Conservation (phyloP, 2,888 invertebrate genomes). For the Limnephilus lunatus region DNA sequence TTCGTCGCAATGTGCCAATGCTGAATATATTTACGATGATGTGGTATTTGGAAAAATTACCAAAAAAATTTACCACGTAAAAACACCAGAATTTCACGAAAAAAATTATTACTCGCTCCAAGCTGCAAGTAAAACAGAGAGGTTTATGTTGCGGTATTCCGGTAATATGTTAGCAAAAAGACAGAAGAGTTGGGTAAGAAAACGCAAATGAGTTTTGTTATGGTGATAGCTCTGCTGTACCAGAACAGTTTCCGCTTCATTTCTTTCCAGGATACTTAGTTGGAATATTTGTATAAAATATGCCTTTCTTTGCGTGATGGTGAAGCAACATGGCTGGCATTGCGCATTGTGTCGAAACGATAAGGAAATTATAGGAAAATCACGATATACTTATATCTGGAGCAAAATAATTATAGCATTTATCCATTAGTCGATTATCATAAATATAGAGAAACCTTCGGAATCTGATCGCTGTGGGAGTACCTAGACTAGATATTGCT, state of each 20-base stretch:
- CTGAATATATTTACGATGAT: too few relatives aligned
- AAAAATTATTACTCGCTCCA: neutral
- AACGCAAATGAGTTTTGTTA: neutral
- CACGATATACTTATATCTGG: constrained; percentile 22
- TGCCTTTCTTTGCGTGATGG: neutral
- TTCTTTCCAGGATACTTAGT: constrained; percentile 11
- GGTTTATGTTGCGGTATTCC: neutral
- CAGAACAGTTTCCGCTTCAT: constrained; percentile 23
- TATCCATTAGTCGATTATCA: neutral
- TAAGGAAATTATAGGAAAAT: neutral
- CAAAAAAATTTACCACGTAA: too few relatives aligned
- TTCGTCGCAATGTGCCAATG: too few relatives aligned
- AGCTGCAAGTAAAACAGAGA: neutral
- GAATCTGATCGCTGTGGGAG: neutral
- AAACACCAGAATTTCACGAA: neutral
- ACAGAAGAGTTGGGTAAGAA: neutral
- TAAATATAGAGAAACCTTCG: constrained; percentile 14
- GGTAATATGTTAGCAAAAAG: neutral
- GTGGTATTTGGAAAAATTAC: neutral
- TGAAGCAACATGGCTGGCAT: neutral
- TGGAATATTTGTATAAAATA: constrained; percentile 1
- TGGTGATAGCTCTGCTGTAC: neutral
- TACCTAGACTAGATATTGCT: neutral
- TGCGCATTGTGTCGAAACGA: constrained; percentile 14
- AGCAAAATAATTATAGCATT: constrained; percentile 14